Evolutionary conservation across 2,113 vertebrate genomes (phyloP).

Genomic region (Mustelus asterias): DNA sequence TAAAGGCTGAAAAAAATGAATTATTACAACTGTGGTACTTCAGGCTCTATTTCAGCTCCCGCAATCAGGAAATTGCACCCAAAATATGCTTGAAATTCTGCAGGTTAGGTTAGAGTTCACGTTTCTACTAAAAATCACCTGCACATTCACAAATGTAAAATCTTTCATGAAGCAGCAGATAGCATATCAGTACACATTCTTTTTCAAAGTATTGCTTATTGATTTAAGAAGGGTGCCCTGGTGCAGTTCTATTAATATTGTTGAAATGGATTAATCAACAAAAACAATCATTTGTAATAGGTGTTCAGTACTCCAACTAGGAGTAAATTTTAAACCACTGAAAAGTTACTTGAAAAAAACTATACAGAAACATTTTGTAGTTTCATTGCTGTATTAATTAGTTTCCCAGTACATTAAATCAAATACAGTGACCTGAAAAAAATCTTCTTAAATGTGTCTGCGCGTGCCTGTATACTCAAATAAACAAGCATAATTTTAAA

Average conservation of each 20-base stretch:
- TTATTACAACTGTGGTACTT: not conserved
- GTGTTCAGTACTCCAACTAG: too few relatives aligned
- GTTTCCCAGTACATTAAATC: not conserved
- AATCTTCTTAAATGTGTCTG: not conserved
- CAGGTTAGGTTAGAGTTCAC: not conserved
- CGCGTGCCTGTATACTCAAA: not conserved
- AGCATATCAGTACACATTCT: not conserved
- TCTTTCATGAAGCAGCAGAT: not conserved
- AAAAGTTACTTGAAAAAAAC: not conserved
- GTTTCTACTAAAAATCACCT: not conserved
- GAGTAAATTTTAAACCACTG: too few relatives aligned
- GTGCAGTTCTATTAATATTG: not conserved
- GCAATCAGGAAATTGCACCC: not conserved
- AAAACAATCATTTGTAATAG: too few relatives aligned
- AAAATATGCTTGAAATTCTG: not conserved
- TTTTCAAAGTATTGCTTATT: not conserved
- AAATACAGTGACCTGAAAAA: not conserved
- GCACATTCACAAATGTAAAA: not conserved
- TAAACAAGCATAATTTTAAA: not conserved
- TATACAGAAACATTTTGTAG: not conserved
- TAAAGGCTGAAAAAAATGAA: not conserved
- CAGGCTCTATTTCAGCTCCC: not conserved
- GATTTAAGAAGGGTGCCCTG: not conserved
- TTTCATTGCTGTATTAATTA: not conserved
- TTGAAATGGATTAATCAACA: not conserved